These are phyloP conservation scores for Pheosia tremula DNA, from an alignment of 2,888 invertebrate species.

Conservation along the genomic window DNA sequence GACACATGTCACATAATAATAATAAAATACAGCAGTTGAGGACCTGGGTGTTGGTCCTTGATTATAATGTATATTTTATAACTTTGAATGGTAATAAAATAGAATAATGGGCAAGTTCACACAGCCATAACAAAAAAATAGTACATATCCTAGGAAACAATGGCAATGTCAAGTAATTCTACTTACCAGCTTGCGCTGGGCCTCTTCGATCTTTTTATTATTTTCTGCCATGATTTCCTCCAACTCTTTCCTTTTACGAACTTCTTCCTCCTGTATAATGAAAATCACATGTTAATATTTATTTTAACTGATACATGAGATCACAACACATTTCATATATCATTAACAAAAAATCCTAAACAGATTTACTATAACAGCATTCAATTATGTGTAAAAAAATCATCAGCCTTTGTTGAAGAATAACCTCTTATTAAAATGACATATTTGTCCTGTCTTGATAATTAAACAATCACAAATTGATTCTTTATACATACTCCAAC, in stretches of 20 bases:
- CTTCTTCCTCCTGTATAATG: constrained; percentile 98
- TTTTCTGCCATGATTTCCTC: constrained; percentile 99
- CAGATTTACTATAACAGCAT: background rate
- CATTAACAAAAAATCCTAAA: background rate
- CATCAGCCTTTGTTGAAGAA: background rate
- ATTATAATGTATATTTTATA: too few relatives aligned
- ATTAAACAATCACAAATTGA: constrained; percentile 1
- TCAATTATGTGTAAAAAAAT: background rate
- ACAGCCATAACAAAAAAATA: too few relatives aligned
- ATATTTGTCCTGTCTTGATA: background rate
- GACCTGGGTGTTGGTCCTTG: too few relatives aligned
- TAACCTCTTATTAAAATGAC: background rate
- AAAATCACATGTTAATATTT: constrained; percentile 70
- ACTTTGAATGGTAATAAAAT: too few relatives aligned
- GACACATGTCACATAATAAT: too few relatives aligned
- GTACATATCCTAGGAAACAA: too few relatives aligned
- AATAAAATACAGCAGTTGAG: too few relatives aligned
- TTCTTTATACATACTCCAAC: constrained; percentile 4
- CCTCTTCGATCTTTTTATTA: constrained; percentile 98
- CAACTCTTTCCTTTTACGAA: constrained; percentile 96
- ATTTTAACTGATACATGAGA: background rate
- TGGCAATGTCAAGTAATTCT: background rate
- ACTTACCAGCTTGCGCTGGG: constrained; percentile 97
- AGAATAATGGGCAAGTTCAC: too few relatives aligned
- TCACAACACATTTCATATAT: background rate